Conservation (phyloP, 2,113 vertebrate species). For the Nycticorax nycticorax region DNA sequence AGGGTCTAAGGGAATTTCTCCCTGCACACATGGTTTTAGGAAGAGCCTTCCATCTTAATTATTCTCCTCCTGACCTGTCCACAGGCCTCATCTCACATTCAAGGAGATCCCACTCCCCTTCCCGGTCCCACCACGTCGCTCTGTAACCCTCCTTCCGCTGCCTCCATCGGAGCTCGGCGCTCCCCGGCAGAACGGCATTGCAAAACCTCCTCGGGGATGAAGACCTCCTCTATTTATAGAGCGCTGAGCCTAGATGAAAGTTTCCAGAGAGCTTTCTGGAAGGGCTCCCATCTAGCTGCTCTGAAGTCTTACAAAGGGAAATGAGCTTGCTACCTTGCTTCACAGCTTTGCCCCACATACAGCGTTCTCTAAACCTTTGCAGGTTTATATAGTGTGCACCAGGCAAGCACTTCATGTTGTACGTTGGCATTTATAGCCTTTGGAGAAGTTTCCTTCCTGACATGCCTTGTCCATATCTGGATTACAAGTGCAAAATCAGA, state of each 20-base stretch:
- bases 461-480: neutral
- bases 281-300: neutral
- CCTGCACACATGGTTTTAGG: neutral
- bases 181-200: neutral
- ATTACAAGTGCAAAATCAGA: neutral
- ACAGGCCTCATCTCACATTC: neutral
- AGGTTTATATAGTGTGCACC: neutral
- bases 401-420: neutral
- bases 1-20: neutral
- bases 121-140: neutral
- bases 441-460: neutral
- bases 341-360: neutral
- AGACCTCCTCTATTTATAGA: conserved; percentile 63
- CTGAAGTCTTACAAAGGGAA: neutral
- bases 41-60: neutral
- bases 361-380: neutral
- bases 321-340: neutral
- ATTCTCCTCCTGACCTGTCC: neutral
- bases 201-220: conserved; percentile 31
- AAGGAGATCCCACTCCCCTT: neutral
- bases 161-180: neutral
- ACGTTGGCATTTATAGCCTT: neutral
- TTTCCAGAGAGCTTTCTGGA: conserved; percentile 51
- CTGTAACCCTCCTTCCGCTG: neutral
- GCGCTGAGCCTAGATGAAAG: neutral